Conservation (phyloP, 1,140 invertebrate species). For the Pachypsylla venusta region DNA sequence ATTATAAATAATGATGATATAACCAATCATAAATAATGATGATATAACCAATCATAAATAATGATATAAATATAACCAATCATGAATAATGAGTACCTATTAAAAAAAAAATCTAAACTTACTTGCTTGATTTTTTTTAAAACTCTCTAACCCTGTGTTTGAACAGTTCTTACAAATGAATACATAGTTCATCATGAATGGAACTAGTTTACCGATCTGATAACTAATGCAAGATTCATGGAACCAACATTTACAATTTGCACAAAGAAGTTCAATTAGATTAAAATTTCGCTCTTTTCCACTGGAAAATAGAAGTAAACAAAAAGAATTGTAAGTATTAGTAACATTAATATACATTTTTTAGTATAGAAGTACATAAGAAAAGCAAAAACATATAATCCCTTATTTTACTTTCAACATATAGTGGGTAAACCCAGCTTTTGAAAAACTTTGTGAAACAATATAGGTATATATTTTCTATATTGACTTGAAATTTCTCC, state of each 20-base stretch:
- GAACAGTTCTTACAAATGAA: slow-evolving; percentile 95
- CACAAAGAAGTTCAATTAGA: slow-evolving; percentile 77
- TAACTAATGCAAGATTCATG: slow-evolving; percentile 85
- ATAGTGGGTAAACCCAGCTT: not conserved
- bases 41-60: too few relatives aligned
- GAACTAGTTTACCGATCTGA: slow-evolving; percentile 77
- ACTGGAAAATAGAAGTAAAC: slow-evolving; percentile 30
- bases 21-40: too few relatives aligned
- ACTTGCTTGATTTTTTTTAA: slow-evolving; percentile 84
- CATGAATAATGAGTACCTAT: too few relatives aligned
- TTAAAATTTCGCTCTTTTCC: slow-evolving; percentile 84
- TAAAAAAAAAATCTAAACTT: slow-evolving; percentile 33
- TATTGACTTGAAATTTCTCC: not conserved
- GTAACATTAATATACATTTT: too few relatives aligned
- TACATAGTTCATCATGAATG: slow-evolving; percentile 91
- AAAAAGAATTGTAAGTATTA: too few relatives aligned
- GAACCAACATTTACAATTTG: slow-evolving; percentile 77
- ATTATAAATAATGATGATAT: too few relatives aligned
- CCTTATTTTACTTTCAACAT: not conserved
- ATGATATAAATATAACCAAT: too few relatives aligned
- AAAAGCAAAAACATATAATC: not conserved
- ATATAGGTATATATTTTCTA: not conserved
- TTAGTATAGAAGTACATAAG: too few relatives aligned
- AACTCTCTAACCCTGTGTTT: slow-evolving; percentile 70
- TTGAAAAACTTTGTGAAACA: not conserved